Conservation (phyloP, 2,888 invertebrate genomes). For the Drosophila neonasuta region DNA sequence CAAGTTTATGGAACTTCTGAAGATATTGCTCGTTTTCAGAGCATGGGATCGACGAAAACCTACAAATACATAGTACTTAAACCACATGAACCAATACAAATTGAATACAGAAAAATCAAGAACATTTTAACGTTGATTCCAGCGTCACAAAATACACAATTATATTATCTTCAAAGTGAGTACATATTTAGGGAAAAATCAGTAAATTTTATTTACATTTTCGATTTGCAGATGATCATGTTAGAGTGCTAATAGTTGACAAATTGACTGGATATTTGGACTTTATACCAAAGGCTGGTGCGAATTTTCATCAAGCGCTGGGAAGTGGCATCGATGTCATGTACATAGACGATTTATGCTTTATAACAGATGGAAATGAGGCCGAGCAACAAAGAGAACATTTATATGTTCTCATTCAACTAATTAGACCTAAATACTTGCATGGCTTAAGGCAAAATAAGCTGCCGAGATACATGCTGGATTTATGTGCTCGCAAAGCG, state of each 20-base stretch:
- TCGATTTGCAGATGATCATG: slow-evolving; percentile 30
- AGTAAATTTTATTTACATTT: background rate
- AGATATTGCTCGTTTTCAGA: slow-evolving; percentile 34
- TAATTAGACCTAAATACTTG: slow-evolving; percentile 53
- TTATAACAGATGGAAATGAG: background rate
- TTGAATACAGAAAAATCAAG: slow-evolving; percentile 7
- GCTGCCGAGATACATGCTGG: slow-evolving; percentile 47
- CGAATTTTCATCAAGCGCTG: slow-evolving; percentile 34
- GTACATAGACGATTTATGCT: slow-evolving; percentile 52
- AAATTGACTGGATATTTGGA: slow-evolving; percentile 38
- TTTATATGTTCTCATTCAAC: slow-evolving; percentile 44
- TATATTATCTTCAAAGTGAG: slow-evolving; percentile 57
- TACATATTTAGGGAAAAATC: background rate
- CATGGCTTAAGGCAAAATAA: slow-evolving; percentile 42
- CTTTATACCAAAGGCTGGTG: slow-evolving; percentile 52
- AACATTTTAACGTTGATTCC: slow-evolving; percentile 48
- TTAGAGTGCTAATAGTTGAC: slow-evolving; percentile 43
- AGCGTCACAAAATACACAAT: slow-evolving; percentile 9
- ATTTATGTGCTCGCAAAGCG: slow-evolving; percentile 32
- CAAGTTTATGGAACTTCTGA: slow-evolving; percentile 43
- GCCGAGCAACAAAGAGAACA: slow-evolving; percentile 19
- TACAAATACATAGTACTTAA: slow-evolving; percentile 19
- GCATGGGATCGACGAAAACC: background rate
- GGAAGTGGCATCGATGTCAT: slow-evolving; percentile 52
- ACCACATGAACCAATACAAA: slow-evolving; percentile 28